A percentile compares a stretch with the other conserved stretches of the same genome.
phyloP scores from a whole-genome alignment of 2,888 invertebrate species.

The Elegia similella region DNA sequence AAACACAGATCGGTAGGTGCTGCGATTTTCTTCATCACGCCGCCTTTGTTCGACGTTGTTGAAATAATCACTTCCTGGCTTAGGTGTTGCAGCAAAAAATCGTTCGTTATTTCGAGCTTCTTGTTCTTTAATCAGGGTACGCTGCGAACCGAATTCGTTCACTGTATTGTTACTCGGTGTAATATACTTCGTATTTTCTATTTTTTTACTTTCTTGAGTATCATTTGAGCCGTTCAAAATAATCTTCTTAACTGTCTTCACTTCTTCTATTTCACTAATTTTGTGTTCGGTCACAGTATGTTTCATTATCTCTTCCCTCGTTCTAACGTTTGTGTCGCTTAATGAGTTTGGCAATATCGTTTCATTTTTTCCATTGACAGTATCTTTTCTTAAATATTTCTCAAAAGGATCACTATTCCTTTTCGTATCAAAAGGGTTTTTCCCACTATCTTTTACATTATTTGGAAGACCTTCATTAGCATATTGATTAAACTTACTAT shows the following conservation, averaged over 20 bases:
- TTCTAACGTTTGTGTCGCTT: conserved; percentile 61
- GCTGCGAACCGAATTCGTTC: conserved; percentile 3
- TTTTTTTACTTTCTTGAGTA: conserved; percentile 28
- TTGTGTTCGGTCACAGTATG: conserved; percentile 67
- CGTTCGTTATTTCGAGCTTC: conserved; percentile 32
- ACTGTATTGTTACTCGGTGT: background rate
- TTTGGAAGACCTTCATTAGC: conserved; percentile 46
- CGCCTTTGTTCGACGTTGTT: conserved; percentile 34
- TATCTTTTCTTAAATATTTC: conserved; percentile 55
- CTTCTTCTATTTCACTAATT: conserved; percentile 70
- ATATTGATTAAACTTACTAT: conserved; percentile 40
- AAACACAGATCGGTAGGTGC: conserved; percentile 33
- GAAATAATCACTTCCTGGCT: conserved; percentile 39
- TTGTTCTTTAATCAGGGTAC: conserved; percentile 5
- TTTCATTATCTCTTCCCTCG: conserved; percentile 60
- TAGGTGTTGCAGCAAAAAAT: conserved; percentile 37
- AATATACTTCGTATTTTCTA: conserved; percentile 22
- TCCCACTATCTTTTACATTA: conserved; percentile 39
- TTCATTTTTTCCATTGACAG: conserved; percentile 47
- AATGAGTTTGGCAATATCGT: conserved; percentile 56
- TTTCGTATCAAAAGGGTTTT: conserved; percentile 63
- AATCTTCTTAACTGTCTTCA: conserved; percentile 73
- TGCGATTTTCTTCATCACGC: conserved; percentile 33
- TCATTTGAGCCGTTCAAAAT: conserved; percentile 61
- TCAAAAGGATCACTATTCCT: conserved; percentile 64